Evolutionary conservation across 30 jellyfish, hydroid and myxozoan species (phyloP).

Genomic region (Pelagia noctiluca): DNA sequence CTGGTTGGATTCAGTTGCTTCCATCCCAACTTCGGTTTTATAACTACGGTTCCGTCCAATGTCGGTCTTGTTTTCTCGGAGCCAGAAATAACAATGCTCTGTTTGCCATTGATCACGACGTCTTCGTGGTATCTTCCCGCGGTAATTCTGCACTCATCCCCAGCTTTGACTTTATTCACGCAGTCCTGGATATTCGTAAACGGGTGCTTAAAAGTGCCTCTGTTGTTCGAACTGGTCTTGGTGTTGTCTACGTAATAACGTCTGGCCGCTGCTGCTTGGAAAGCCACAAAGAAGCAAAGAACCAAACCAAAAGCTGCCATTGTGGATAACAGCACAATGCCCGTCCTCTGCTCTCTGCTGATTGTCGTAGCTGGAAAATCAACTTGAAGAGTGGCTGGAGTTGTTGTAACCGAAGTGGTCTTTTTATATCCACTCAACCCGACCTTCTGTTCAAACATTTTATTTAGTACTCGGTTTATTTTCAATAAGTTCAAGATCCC

Average conservation of each 20-base stretch:
- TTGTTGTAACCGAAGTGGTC: too few species aligned
- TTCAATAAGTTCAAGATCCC: too few species aligned
- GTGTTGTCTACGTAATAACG: not conserved
- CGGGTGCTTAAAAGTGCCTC: not conserved
- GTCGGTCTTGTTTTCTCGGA: constrained; percentile 37
- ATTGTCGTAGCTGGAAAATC: too few species aligned
- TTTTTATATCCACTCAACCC: too few species aligned
- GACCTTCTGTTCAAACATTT: too few species aligned
- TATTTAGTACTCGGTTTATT: too few species aligned
- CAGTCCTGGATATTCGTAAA: constrained; percentile 17
- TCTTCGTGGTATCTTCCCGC: constrained; percentile 50
- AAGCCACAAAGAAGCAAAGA: not conserved
- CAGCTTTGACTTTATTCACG: constrained; percentile 8
- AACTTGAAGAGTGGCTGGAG: too few species aligned
- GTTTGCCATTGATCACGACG: constrained; percentile 5
- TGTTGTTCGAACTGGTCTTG: not conserved
- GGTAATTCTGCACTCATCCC: constrained; percentile 35
- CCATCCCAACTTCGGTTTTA: constrained; percentile 23
- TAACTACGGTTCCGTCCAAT: constrained; percentile 28
- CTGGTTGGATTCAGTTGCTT: not conserved
- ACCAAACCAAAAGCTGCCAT: too few species aligned
- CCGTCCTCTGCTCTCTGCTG: too few species aligned
- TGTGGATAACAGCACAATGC: too few species aligned
- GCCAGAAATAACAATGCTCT: constrained; percentile 43
- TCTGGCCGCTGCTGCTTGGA: constrained; percentile 3